Evolutionary conservation across 2,113 vertebrate genomes (phyloP), one percentile per base, ranked within the genome.

Genomic region (Petroica traversi): DNA sequence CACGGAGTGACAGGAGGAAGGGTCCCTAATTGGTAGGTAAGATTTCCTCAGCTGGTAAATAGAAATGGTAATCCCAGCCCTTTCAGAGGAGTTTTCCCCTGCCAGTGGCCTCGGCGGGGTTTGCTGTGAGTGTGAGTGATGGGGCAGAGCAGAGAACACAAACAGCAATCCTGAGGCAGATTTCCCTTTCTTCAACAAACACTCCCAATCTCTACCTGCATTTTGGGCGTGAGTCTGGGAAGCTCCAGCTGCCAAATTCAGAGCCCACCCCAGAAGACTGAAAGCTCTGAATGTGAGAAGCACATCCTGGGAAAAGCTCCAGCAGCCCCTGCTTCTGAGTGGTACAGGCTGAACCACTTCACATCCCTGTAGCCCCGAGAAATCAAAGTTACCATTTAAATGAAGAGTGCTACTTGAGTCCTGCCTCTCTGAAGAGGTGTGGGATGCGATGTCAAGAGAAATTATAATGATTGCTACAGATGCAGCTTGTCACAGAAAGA

Each of bases 391-490:
- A 36, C 67, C 58, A 57, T 95, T 96, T 48, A 74, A 91, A 92
- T 91, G 80, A 93, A 72, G 85, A 89, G 89, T 93, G 88, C 88
- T 95, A 3, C 93, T 87, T 46, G 85, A 91, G 90, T 54, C 59
- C 77, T 93, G 85, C 85, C 57, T 71, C 57, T 48, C 29, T 54
- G 61, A 75, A 90, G 93, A 82, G 85, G 76, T 85, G 74, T 79
- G 92, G 91, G 84, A 80, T 78, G 64, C 75, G 52, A 46, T 74
- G 90, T 93, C 92, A 94, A 64, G 88, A 96, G 91, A 85, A 95
- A 96, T 91, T 92, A 91, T 51, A 71, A 79, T 83, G 86, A 95
- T 92, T 92, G 89, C 92, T 95, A 88, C 85, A 92, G 91, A 95
- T 89, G 94, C 83, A 58, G 93, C 84, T 96, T 93, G 87, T 93